Evolutionary conservation across 1,140 invertebrate genomes (phyloP).

Genomic region (Sarcophaga peregrina): DNA sequence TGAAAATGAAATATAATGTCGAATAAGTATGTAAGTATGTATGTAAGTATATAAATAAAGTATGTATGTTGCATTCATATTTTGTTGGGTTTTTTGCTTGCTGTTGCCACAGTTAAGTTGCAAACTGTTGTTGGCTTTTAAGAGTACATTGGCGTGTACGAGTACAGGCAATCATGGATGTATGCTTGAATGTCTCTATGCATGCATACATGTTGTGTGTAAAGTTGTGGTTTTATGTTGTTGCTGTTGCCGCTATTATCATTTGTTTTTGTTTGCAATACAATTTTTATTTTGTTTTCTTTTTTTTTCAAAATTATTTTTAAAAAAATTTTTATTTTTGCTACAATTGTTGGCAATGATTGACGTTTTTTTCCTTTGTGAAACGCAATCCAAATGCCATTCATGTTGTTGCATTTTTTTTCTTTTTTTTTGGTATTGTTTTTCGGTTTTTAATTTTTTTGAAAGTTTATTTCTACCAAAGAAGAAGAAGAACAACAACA

Average conservation of each 20-base stretch:
- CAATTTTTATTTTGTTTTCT: neutral
- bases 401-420: constrained; percentile 31
- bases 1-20: neutral
- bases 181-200: no score
- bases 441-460: constrained; percentile 11
- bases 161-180: no score
- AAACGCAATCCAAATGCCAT: neutral
- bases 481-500: no score
- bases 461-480: neutral
- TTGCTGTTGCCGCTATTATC: neutral
- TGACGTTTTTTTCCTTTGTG: constrained; percentile 22
- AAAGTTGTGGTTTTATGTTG: neutral
- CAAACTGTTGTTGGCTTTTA: constrained; percentile 25
- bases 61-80: constrained; percentile 15
- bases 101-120: neutral
- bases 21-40: neutral
- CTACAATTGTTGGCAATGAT: constrained; percentile 30
- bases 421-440: neutral
- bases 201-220: neutral
- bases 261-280: neutral
- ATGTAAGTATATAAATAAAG: no score
- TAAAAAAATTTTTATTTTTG: neutral
- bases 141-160: neutral
- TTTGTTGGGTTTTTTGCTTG: constrained; percentile 37
- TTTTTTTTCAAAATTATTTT: neutral